Evolutionary conservation across 2,113 vertebrate species (phyloP).

Genomic region (Cynoglossus semilaevis): DNA sequence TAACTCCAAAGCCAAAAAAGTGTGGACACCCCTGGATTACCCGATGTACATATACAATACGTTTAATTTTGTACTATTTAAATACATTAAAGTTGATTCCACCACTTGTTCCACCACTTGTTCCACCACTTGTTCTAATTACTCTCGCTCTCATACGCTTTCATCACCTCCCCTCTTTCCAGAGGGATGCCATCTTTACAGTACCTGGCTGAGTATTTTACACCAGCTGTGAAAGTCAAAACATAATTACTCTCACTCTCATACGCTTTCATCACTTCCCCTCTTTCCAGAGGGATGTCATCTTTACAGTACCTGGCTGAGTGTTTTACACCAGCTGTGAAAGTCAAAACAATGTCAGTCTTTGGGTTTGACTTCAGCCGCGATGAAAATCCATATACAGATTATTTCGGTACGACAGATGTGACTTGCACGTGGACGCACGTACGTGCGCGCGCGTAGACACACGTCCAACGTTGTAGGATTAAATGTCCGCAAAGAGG

Average conservation of each 20-base stretch:
- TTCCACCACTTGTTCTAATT: too few relatives aligned
- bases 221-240: not conserved
- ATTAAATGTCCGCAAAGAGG: slow-evolving; percentile 61
- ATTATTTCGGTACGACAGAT: slow-evolving; percentile 27
- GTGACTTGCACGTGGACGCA: slow-evolving; percentile 2
- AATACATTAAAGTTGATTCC: too few relatives aligned
- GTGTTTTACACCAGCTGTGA: not conserved
- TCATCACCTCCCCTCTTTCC: too few relatives aligned
- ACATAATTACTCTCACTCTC: too few relatives aligned
- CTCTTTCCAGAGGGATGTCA: too few relatives aligned
- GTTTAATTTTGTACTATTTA: too few relatives aligned
- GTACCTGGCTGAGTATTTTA: not conserved
- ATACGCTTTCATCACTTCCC: too few relatives aligned
- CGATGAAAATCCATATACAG: not conserved
- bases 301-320: not conserved
- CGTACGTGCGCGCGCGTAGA: not conserved
- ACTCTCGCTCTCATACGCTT: too few relatives aligned
- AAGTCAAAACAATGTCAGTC: not conserved
- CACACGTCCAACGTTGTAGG: slow-evolving; percentile 25
- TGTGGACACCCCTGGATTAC: too few relatives aligned
- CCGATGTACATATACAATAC: too few relatives aligned
- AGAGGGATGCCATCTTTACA: not conserved
- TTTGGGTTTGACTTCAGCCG: not conserved
- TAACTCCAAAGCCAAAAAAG: too few relatives aligned
- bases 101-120: too few relatives aligned